A percentile compares a stretch with the other conserved stretches of the same genome.
Evolutionary conservation across 2,888 invertebrate species (phyloP).

Genomic region (Euphydryas editha): DNA sequence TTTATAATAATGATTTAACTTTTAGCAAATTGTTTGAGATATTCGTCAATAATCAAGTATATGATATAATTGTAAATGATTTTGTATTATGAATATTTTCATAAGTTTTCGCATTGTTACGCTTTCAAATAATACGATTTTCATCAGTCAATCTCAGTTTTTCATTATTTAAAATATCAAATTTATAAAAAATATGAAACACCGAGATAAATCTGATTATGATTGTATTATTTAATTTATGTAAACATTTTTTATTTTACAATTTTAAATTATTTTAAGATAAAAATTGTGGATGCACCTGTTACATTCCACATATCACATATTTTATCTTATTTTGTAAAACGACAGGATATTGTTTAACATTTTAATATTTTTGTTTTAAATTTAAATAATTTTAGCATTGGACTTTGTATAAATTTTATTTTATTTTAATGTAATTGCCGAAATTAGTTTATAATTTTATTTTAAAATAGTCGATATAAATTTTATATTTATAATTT

Average conservation of each 20-base stretch:
- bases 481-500: not conserved
- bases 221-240: constrained; percentile 8
- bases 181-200: not conserved
- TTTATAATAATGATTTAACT: not conserved
- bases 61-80: not conserved
- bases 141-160: not conserved
- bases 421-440: constrained; percentile 17
- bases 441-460: constrained; percentile 1
- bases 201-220: not conserved
- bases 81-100: constrained; percentile 8
- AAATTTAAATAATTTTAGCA: too few relatives aligned
- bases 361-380: constrained; percentile 24
- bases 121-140: constrained; percentile 8
- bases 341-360: constrained; percentile 13
- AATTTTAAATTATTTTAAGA: constrained; percentile 7
- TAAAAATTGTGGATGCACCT: constrained; percentile 44
- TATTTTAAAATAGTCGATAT: not conserved
- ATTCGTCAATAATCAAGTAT: not conserved
- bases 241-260: constrained; percentile 1
- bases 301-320: constrained; percentile 48
- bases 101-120: constrained; percentile 17
- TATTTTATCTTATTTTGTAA: constrained; percentile 32
- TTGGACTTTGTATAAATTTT: constrained; percentile 35
- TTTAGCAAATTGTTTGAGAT: not conserved
- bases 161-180: not conserved